Evolutionary conservation across 1,140 invertebrate genomes (phyloP), one percentile per base, ranked within the genome.

Genomic region (Lucilia cuprina): DNA sequence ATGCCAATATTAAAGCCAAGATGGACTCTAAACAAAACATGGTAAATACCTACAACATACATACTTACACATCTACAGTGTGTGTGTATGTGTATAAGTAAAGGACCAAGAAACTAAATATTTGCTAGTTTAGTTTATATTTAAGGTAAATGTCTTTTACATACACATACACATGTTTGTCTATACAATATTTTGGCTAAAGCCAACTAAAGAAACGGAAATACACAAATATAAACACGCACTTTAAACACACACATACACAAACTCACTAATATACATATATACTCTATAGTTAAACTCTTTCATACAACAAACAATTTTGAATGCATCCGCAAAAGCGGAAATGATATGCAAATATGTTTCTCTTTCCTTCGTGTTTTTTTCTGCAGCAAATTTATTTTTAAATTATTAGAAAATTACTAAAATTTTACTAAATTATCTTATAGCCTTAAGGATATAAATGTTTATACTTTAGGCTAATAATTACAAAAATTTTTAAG

Each of bases 271-370:
- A 41, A 3, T 12, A 55, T 8, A 8, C 50, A 55, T 13, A 17
- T 12, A 55, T 30, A 41, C 41, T 41, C 7, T 5, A 41, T 7
- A 41, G 5, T 30, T 30, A 30, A 30, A 1, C 25, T 30, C 25
- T 41, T 41, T 5, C 7, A 41, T 41, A 41, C 41, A 1, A 30
- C 25, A 30, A 30, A 30, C n/a, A 30, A 30, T 49, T 49, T 9
- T 49, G 49, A 55, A 55, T 14, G 12, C 17, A 55, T 55, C 41
- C 41, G 17, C 41, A 19, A 49, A 80, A 80, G 77, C 77, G 77
- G 77, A 80, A 80, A 80, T 80, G 41, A 80, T 80, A 80, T 80
- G n/a, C 77, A 80, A 80, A 80, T 80, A 30, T 30, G 25, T 30
- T 30, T 3, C 41, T 41, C 41, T 10, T 41, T 8, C 41, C 10